Conservation (phyloP, 2,113 vertebrate genomes). For the Charadrius vociferus region DNA sequence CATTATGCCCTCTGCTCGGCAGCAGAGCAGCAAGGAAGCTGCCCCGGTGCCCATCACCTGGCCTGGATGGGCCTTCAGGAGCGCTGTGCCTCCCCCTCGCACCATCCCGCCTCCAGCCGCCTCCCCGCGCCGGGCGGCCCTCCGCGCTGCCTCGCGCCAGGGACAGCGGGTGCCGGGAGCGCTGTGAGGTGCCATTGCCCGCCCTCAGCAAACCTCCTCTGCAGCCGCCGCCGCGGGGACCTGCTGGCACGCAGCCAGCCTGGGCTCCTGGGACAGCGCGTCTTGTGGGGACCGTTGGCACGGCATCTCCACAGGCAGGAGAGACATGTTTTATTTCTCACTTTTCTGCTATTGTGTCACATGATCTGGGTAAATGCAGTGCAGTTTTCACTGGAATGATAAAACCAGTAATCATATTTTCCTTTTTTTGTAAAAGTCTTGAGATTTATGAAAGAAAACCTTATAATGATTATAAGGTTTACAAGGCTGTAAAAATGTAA, state of each 20-base stretch:
- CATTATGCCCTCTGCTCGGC: neutral
- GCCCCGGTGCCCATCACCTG: accelerated
- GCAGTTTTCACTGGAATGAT: neutral
- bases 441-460: neutral
- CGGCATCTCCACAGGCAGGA: no score
- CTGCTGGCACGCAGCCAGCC: no score
- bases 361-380: neutral
- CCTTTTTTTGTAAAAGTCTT: neutral
- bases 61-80: neutral
- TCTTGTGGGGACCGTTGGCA: no score
- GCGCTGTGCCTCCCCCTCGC: neutral
- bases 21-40: neutral
- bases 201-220: neutral
- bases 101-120: no score
- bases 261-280: neutral
- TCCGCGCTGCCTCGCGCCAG: neutral
- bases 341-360: neutral
- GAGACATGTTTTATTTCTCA: no score
- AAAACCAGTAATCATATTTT: no score
- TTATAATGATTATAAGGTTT: no score
- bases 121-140: neutral
- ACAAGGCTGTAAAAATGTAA: neutral
- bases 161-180: no score
- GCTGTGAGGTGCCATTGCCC: neutral
- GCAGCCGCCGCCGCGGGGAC: neutral